Conservation (phyloP, 1,140 invertebrate species). For the Agraylea sexmaculata region DNA sequence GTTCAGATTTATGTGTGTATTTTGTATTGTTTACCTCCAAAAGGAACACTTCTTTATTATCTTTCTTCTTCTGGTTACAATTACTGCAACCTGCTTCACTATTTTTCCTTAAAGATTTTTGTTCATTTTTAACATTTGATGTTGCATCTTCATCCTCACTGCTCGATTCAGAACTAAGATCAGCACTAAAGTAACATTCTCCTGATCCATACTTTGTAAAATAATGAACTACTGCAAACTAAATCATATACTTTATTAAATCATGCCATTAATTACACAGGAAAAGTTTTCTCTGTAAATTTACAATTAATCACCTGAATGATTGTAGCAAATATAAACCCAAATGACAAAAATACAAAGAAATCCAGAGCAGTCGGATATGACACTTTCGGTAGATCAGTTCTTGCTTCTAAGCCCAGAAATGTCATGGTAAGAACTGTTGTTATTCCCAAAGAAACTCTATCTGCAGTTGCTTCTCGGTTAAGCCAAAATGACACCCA, state of each 20-base stretch:
- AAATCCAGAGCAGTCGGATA: constrained; percentile 81
- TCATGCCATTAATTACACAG: too few species aligned
- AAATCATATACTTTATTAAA: constrained; percentile 6
- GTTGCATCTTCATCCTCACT: constrained; percentile 43
- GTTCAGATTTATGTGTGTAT: constrained; percentile 1
- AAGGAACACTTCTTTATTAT: constrained; percentile 17
- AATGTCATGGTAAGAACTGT: constrained; percentile 85
- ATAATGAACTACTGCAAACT: constrained; percentile 81
- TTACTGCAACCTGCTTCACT: constrained; percentile 15
- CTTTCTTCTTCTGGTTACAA: constrained; percentile 13
- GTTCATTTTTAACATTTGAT: constrained; percentile 20
- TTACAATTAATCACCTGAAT: constrained; percentile 44
- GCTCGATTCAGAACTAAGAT: constrained; percentile 47
- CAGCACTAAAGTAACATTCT: constrained; percentile 66
- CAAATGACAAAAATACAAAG: constrained; percentile 77
- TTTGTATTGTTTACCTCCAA: constrained; percentile 13
- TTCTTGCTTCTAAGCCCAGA: constrained; percentile 71
- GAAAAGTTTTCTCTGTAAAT: too few species aligned
- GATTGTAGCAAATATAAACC: constrained; percentile 79
- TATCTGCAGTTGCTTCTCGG: constrained; percentile 75
- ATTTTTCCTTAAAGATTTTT: constrained; percentile 20
- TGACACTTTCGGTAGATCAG: constrained; percentile 75
- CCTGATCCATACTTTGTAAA: constrained; percentile 83
- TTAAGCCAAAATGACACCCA: constrained; percentile 91
- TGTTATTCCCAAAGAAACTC: constrained; percentile 74